Percentiles rank a stretch among this genome's conserved stretches.
phyloP scores from a whole-genome alignment of 2,888 invertebrate genomes.

The Acleris holmiana region DNA sequence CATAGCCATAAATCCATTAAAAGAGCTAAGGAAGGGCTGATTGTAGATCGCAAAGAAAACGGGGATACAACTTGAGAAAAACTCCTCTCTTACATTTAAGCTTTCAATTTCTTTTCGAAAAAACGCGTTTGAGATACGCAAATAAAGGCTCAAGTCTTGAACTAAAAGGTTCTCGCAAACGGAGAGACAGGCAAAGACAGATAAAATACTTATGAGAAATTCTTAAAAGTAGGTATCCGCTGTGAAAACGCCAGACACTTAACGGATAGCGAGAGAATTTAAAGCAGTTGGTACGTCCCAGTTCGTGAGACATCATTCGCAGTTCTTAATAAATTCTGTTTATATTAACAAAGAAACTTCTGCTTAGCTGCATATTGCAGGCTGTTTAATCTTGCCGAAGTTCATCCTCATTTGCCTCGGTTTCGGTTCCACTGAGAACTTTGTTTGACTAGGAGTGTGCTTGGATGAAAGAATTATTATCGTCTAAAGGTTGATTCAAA shows the following conservation, averaged over 20 bases:
- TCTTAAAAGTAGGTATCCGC: slow-evolving; percentile 34
- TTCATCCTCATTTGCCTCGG: slow-evolving; percentile 29
- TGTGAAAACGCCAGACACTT: slow-evolving; percentile 35
- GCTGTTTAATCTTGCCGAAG: slow-evolving; percentile 36
- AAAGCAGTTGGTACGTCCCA: slow-evolving; percentile 36
- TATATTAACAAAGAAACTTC: slow-evolving; percentile 37
- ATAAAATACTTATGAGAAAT: slow-evolving; percentile 39
- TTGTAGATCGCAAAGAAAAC: slow-evolving; percentile 32
- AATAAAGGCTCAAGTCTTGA: slow-evolving; percentile 31
- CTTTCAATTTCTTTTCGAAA: slow-evolving; percentile 34
- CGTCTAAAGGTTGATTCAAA: not conserved
- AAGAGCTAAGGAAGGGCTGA: slow-evolving; percentile 17
- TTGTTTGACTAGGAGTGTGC: slow-evolving; percentile 20
- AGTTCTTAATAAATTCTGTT: slow-evolving; percentile 38
- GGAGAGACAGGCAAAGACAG: slow-evolving; percentile 37
- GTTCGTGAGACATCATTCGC: slow-evolving; percentile 34
- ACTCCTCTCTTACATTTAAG: slow-evolving; percentile 22
- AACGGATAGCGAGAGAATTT: slow-evolving; percentile 39
- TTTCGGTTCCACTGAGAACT: slow-evolving; percentile 26
- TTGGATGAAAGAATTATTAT: slow-evolving; percentile 1
- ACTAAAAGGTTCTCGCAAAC: slow-evolving; percentile 35
- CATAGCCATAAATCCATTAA: slow-evolving; percentile 27
- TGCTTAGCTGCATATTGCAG: slow-evolving; percentile 34
- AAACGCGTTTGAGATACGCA: slow-evolving; percentile 37
- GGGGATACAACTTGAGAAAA: slow-evolving; percentile 25